Base-by-base conservation (phyloP, 2,797 vertebrate genomes). In the Muscicapa comitata region DNA sequence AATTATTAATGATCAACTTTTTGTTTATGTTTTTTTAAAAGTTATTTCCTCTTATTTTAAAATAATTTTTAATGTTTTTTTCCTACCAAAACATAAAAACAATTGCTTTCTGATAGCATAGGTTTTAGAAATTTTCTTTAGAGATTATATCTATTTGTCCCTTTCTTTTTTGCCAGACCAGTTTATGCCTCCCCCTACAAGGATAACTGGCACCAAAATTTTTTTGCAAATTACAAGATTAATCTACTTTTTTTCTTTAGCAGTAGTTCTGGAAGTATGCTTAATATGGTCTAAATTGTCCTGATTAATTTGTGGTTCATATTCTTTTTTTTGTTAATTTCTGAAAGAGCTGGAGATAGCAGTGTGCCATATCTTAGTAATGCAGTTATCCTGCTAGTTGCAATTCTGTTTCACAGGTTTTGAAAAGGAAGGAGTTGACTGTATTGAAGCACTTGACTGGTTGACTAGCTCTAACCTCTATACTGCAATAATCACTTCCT, bases 381-480 rank as follows among this genome's bases (percentile, higher is more conserved):
- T 3, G 40, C 4, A 13, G 3, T 74, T 75, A 50, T 55, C 70
- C 71, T 76, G 45, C 54, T 72, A 63, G 53, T 54, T 68, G 25
- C 17, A 66, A 77, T 85, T 95, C 65, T 77, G 31, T 85, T 93
- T 92, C 85, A 38, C 86, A 98, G 98, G 91, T 58, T 48, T 37
- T 13, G 37, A 96, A 63, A 94, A 96, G 35, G 95, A 97, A 20
- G 94, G 97, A 59, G 63, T 83, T 50, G 92, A 47, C 17, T 95
- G 75, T 83, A 50, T 91, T 73, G 97, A 98, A 93, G 97, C 97
- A 2, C 71, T 97, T 35, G 95, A 45, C 45, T 98, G 98, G 98
- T 94, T 98, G 66, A 97, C 96, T 47, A 98, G 97, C 90, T 84
- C 93, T 65, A 95, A 97, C 51, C 98, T 98, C n/a, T 95, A 97